phyloP scores from a whole-genome alignment of 2,113 vertebrate species.

The Acanthochromis polyacanthus region DNA sequence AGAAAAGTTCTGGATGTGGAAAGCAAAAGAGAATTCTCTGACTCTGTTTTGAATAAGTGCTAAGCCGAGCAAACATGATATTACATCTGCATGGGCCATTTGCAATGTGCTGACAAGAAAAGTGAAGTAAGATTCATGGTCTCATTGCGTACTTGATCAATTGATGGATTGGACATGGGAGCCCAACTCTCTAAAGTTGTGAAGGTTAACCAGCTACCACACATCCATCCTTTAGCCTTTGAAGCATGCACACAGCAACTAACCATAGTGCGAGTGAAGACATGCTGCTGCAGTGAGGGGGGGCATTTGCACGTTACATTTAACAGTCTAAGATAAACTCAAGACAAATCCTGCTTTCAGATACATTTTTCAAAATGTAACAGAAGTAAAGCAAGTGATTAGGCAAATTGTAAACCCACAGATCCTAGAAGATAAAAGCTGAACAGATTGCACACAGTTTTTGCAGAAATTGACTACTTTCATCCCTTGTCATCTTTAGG shows the following conservation, averaged over 20 bases:
- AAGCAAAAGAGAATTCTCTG: conserved; percentile 16
- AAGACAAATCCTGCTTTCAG: conserved; percentile 43
- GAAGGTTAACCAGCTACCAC: conserved; percentile 75
- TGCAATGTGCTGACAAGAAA: conserved; percentile 73
- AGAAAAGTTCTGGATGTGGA: background rate
- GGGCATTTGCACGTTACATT: conserved; percentile 35
- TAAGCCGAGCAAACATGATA: conserved; percentile 51
- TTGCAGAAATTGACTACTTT: conserved; percentile 4
- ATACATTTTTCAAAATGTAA: conserved; percentile 27
- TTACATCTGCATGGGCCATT: conserved; percentile 56
- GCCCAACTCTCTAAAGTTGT: conserved; percentile 63
- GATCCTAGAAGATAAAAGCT: conserved; percentile 18
- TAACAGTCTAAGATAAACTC: conserved; percentile 43
- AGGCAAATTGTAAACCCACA: conserved; percentile 3
- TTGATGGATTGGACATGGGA: conserved; percentile 78
- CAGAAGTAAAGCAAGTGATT: background rate
- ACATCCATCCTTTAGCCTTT: conserved; percentile 58
- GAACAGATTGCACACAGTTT: conserved; percentile 4
- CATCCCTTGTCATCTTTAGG: background rate
- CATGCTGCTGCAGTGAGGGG: conserved; percentile 21
- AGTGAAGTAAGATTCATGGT: conserved; percentile 76
- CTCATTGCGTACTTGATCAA: conserved; percentile 71
- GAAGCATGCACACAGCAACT: conserved; percentile 24
- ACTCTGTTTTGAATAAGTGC: conserved; percentile 42
- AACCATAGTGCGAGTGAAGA: conserved; percentile 24